Conservation (phyloP, 2,113 vertebrate species). For the Pygoscelis antarcticus region DNA sequence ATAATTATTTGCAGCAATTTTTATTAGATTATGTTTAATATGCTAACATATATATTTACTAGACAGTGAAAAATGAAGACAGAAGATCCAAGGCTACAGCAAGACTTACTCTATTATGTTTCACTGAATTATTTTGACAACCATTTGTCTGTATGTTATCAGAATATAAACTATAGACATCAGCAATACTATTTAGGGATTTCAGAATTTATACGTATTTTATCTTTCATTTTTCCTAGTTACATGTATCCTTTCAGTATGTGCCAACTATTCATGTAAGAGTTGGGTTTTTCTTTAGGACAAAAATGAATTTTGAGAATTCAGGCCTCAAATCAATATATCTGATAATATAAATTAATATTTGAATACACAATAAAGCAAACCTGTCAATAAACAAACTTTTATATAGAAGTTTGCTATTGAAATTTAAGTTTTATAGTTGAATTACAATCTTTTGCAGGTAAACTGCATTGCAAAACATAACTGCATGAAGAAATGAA, state of each 20-base stretch:
- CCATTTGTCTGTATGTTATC: neutral
- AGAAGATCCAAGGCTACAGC: neutral
- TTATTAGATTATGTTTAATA: constrained; percentile 23
- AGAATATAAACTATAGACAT: neutral
- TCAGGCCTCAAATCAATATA: neutral
- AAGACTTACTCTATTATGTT: neutral
- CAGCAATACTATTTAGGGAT: neutral
- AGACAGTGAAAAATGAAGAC: neutral
- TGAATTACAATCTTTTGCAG: neutral
- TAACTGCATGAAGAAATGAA: neutral
- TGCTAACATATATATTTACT: constrained; percentile 9
- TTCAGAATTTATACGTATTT: neutral
- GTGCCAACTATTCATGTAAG: neutral
- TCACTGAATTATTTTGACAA: constrained; percentile 18
- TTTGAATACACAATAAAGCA: neutral
- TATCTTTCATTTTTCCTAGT: neutral
- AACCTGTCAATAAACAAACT: neutral
- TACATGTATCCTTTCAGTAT: neutral
- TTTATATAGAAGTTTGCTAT: neutral
- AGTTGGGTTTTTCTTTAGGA: neutral
- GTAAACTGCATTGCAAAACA: neutral
- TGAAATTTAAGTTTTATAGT: neutral
- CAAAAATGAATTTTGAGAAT: neutral
- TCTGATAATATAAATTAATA: neutral
- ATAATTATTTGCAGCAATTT: constrained; percentile 42